A percentile compares a stretch with the other conserved stretches of the same genome.
phyloP scores from a whole-genome alignment of 2,797 vertebrate genomes.

The Sebastes umbrosus region DNA sequence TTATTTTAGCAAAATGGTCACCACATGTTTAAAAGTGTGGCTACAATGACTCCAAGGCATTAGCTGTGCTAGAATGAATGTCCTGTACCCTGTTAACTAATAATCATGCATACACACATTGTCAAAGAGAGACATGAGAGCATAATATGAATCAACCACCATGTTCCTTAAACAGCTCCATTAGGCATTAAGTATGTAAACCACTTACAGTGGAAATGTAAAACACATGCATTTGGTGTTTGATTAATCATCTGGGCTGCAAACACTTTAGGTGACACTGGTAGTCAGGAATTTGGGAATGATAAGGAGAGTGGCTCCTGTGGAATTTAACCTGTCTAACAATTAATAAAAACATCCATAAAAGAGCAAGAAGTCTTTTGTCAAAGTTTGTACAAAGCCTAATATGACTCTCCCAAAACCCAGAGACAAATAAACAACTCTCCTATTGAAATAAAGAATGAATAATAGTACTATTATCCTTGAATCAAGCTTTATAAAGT shows the following conservation, averaged over 20 bases:
- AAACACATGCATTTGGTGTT: constrained; percentile 6
- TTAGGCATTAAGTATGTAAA: constrained; percentile 27
- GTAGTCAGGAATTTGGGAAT: neutral
- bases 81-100: constrained; percentile 33
- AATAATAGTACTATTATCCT: neutral
- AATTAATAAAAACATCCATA: neutral
- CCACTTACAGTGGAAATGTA: constrained; percentile 11
- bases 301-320: neutral
- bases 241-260: constrained; percentile 4
- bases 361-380: neutral
- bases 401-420: neutral
- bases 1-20: constrained; percentile 62
- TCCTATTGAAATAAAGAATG: neutral
- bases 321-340: neutral
- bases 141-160: neutral
- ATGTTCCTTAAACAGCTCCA: constrained; percentile 3
- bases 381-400: neutral
- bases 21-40: constrained; percentile 52
- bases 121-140: constrained; percentile 5
- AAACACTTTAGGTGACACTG: constrained; percentile 1
- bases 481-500: neutral
- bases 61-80: constrained; percentile 39
- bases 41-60: constrained; percentile 30
- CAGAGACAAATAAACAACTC: neutral
- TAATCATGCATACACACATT: neutral